These are phyloP conservation scores for Drosophila vallismaia DNA, from an alignment of 2,888 invertebrate genomes.

Conservation along the genomic window DNA sequence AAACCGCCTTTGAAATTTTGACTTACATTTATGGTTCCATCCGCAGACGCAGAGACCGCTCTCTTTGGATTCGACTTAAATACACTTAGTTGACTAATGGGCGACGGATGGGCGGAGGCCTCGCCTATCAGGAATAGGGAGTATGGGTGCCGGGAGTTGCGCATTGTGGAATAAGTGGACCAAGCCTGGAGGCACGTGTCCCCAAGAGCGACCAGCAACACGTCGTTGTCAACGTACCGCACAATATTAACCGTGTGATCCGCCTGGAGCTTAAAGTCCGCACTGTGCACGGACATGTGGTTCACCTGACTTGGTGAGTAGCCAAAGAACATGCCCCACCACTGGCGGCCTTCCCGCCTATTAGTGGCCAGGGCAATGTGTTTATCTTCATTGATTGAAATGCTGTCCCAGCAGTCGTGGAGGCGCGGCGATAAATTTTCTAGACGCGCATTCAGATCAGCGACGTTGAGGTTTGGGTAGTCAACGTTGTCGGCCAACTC, in stretches of 20 bases:
- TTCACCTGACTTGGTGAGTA: slow-evolving; percentile 61
- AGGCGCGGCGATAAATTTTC: slow-evolving; percentile 75
- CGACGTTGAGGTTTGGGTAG: slow-evolving; percentile 83
- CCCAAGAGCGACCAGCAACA: slow-evolving; percentile 77
- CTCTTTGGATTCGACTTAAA: slow-evolving; percentile 67
- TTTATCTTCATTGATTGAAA: slow-evolving; percentile 69
- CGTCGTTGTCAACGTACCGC: slow-evolving; percentile 74
- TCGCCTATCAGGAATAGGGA: slow-evolving; percentile 80
- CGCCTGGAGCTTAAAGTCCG: slow-evolving; percentile 75
- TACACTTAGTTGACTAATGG: slow-evolving; percentile 76
- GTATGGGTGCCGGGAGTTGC: slow-evolving; percentile 70
- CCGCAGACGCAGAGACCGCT: slow-evolving; percentile 76
- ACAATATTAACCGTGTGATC: slow-evolving; percentile 77
- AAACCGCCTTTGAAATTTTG: too few relatives aligned
- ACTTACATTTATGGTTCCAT: slow-evolving; percentile 79
- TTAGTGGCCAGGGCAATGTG: slow-evolving; percentile 79
- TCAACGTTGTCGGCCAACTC: slow-evolving; percentile 73
- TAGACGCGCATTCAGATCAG: slow-evolving; percentile 80
- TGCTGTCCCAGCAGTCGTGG: slow-evolving; percentile 80
- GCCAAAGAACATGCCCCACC: slow-evolving; percentile 82
- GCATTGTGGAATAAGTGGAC: slow-evolving; percentile 81
- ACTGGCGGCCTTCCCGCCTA: slow-evolving; percentile 77
- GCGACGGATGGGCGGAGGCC: slow-evolving; percentile 74
- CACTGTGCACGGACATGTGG: slow-evolving; percentile 56
- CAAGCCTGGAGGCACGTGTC: slow-evolving; percentile 80